Evolutionary conservation across 2,888 invertebrate genomes (phyloP), one percentile per base, ranked within the genome.

Genomic region (Leptura quadrifasciata): DNA sequence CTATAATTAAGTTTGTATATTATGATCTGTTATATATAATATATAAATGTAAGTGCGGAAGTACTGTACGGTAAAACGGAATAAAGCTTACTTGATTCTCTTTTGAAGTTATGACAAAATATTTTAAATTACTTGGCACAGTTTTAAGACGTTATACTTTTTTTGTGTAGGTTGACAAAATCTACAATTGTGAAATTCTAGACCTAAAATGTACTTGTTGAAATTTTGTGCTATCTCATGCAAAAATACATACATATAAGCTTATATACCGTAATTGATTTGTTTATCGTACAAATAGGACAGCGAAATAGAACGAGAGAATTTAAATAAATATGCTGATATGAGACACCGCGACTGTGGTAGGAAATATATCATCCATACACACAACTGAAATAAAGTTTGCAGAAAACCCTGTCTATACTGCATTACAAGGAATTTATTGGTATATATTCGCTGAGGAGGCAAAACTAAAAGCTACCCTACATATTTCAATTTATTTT

Each of bases 301-400:
- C 72, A 76, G 63, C 69, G 63, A 68, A 68, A 72, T 61, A 63
- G 47, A 68, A 68, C 64, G 68, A 68, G 61, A 55, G 63, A 69
- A 76, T 72, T 72, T 69, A 60, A 75, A 75, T 71, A 72, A 72
- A 76, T 64, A 69, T 76, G 76, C 76, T 67, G 76, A 76, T 72
- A 63, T 68, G 68, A 72, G 72, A 67, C 54, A 58, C 72, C 75
- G 65, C 68, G 61, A 31, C 68, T 63, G 72, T 67, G 55, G 31
- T 68, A 57, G 35, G 63, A 64, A 39, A 72, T 76, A 76, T 76
- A 72, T 76, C 76, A 76, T 68, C 64, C 72, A 68, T 64, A 68
- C 72, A 72, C 67, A 68, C 72, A 72, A 76, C 72, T 61, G 72
- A 72, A 76, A 76, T 76, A 76, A 76, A 76, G 72, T 64, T 68